Evolutionary conservation across 2,888 invertebrate genomes (phyloP).

Genomic region (Cantharis flavilabris): DNA sequence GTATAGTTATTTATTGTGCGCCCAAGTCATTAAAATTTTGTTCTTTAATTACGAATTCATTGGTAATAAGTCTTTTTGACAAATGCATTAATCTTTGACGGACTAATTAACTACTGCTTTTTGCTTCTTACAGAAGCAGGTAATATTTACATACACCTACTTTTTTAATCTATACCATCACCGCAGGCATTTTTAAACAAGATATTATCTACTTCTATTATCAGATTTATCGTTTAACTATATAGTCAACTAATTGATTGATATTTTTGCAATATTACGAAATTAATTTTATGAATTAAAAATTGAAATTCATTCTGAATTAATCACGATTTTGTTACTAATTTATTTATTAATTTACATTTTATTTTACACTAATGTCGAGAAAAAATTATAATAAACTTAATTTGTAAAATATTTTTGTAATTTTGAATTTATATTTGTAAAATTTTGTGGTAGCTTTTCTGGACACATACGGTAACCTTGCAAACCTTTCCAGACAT

Average conservation of each 20-base stretch:
- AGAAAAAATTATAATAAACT: too few relatives aligned
- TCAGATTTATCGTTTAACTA: not conserved
- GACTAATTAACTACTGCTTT: conserved; percentile 38
- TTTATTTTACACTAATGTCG: too few relatives aligned
- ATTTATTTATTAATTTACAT: not conserved
- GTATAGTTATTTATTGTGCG: not conserved
- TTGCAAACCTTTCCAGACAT: too few relatives aligned
- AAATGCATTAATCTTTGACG: conserved; percentile 46
- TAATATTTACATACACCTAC: conserved; percentile 38
- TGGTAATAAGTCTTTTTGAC: conserved; percentile 47
- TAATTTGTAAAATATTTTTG: too few relatives aligned
- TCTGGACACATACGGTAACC: too few relatives aligned
- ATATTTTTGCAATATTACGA: not conserved
- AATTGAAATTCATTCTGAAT: not conserved
- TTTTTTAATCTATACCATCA: conserved; percentile 2
- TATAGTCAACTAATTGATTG: not conserved
- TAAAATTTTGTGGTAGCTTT: too few relatives aligned
- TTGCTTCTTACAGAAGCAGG: conserved; percentile 36
- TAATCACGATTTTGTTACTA: not conserved
- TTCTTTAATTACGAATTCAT: conserved; percentile 43
- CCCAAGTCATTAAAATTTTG: conserved; percentile 19
- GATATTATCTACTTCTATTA: not conserved
- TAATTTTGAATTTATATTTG: too few relatives aligned
- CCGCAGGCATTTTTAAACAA: conserved; percentile 3
- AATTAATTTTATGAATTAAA: not conserved